Evolutionary conservation across 1,140 invertebrate genomes (phyloP).

Genomic region (Aphaenogaster rudis): DNA sequence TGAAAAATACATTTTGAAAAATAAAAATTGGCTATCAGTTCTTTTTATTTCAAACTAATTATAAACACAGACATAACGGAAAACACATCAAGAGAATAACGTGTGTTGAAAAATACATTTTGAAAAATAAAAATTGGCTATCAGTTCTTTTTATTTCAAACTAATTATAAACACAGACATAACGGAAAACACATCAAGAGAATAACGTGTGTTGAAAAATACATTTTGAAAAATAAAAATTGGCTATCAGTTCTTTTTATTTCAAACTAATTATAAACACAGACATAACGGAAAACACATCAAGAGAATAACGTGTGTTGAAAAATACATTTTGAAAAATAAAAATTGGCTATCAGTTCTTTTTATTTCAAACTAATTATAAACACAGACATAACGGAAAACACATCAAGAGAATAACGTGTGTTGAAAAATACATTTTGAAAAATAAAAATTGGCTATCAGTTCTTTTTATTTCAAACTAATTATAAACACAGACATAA

Average conservation of each 20-base stretch:
- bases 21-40: neutral
- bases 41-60: slow-evolving; percentile 2
- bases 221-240: neutral
- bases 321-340: neutral
- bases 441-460: neutral
- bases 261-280: neutral
- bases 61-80: neutral
- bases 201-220: neutral
- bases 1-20: neutral
- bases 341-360: neutral
- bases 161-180: neutral
- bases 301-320: neutral
- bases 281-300: neutral
- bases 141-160: neutral
- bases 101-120: neutral
- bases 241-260: neutral
- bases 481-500: neutral
- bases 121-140: neutral
- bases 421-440: neutral
- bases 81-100: neutral
- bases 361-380: slow-evolving; percentile 4
- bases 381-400: too few species aligned
- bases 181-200: too few species aligned
- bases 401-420: neutral
- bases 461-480: neutral